phyloP scores from a whole-genome alignment of 1,140 invertebrate species.

The Diorhabda elongata region DNA sequence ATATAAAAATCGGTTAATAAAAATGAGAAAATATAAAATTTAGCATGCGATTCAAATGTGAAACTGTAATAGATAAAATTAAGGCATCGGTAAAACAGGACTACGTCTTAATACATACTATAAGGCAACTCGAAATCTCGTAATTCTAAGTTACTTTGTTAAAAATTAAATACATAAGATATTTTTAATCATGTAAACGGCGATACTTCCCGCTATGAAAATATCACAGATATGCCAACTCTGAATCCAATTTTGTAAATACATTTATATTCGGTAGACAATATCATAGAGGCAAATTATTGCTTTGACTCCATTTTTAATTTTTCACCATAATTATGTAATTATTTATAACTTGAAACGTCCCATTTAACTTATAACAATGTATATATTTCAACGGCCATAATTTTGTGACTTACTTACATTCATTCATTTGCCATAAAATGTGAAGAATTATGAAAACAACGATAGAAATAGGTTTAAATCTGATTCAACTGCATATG shows the following conservation, averaged over 20 bases:
- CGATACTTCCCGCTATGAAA: not conserved
- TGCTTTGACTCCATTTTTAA: not conserved
- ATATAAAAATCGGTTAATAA: no score
- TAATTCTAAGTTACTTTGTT: not conserved
- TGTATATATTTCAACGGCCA: no score
- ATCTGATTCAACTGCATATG: no score
- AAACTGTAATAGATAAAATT: no score
- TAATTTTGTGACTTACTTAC: no score
- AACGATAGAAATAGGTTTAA: no score
- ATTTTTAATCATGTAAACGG: not conserved
- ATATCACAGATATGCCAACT: not conserved
- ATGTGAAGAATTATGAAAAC: no score
- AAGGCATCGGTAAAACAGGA: no score
- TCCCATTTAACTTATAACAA: no score
- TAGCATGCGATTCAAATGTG: no score
- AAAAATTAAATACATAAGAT: not conserved
- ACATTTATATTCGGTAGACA: not conserved
- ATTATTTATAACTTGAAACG: not conserved
- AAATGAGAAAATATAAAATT: no score
- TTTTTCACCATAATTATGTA: not conserved
- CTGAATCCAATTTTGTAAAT: not conserved
- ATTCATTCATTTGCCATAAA: no score
- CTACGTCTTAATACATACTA: not conserved
- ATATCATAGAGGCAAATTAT: not conserved
- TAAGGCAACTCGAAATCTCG: not conserved